phyloP scores from a whole-genome alignment of 2,797 vertebrate species.

The Ataeniobius toweri region DNA sequence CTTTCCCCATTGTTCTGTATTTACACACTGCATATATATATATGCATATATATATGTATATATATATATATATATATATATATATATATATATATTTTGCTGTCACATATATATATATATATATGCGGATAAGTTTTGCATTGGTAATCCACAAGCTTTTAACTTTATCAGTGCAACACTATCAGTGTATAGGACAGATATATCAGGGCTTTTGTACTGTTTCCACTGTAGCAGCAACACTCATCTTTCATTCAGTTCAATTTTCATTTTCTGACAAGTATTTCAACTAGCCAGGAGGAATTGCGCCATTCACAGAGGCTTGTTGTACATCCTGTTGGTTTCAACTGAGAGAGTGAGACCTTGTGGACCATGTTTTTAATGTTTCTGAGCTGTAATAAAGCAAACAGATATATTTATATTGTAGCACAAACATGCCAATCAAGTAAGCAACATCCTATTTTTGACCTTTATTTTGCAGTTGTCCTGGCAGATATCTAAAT shows the following conservation, averaged over 20 bases:
- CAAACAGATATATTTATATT: not conserved
- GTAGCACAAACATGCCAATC: not conserved
- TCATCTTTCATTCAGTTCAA: not conserved
- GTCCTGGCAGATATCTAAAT: not conserved
- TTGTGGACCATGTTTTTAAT: not conserved
- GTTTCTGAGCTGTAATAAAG: not conserved
- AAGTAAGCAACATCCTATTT: not conserved
- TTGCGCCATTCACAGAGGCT: not conserved
- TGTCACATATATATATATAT: too few species aligned
- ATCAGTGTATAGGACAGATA: not conserved
- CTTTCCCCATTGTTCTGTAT: not conserved
- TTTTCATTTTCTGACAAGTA: not conserved
- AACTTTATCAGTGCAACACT: not conserved
- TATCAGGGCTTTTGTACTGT: too few species aligned
- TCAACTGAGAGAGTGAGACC: not conserved
- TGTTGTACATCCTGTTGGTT: not conserved
- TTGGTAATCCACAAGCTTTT: not conserved
- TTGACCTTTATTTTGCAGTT: not conserved
- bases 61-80: too few species aligned
- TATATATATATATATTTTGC: too few species aligned
- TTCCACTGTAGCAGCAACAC: not conserved
- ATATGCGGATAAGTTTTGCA: not conserved
- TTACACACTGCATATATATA: too few species aligned
- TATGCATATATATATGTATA: too few species aligned
- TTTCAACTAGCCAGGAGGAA: not conserved